phyloP scores from a whole-genome alignment of 1,140 invertebrate species.

The Zaprionus kolodkinae region DNA sequence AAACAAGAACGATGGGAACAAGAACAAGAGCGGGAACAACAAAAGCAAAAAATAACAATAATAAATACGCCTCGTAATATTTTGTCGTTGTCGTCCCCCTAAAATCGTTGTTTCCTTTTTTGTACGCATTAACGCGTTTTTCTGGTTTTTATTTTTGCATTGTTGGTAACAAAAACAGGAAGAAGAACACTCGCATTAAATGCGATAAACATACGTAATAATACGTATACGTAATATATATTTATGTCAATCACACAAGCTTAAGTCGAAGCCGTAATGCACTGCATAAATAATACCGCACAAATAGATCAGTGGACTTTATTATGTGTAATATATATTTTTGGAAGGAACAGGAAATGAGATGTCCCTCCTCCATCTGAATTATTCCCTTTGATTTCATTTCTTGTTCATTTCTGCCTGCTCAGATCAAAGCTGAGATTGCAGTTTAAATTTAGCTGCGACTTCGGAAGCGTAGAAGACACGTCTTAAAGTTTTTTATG shows the following conservation, averaged over 20 bases:
- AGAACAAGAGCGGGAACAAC: constrained; percentile 14
- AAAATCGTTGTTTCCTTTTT: constrained; percentile 17
- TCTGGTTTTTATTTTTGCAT: constrained; percentile 58
- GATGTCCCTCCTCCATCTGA: neutral
- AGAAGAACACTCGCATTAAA: constrained; percentile 53
- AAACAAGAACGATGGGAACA: constrained; percentile 5
- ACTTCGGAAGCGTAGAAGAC: constrained; percentile 23
- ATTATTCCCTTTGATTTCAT: neutral
- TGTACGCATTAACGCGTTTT: constrained; percentile 58
- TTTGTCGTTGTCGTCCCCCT: neutral
- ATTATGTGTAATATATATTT: neutral
- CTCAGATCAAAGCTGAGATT: constrained; percentile 2
- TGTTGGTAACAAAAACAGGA: constrained; percentile 66
- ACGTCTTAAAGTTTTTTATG: constrained; percentile 48
- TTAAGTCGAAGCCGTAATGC: constrained; percentile 27
- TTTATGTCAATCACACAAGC: neutral
- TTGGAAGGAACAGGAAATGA: neutral
- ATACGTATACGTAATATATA: neutral
- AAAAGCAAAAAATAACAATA: neutral
- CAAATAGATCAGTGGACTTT: neutral
- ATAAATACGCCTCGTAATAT: constrained; percentile 2
- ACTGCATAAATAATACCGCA: constrained; percentile 16
- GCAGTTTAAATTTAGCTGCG: constrained; percentile 36
- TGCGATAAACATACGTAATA: constrained; percentile 6
- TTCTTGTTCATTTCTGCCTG: neutral